Base-by-base conservation (phyloP, 2,797 vertebrate genomes). In the Hydrophis major region DNA sequence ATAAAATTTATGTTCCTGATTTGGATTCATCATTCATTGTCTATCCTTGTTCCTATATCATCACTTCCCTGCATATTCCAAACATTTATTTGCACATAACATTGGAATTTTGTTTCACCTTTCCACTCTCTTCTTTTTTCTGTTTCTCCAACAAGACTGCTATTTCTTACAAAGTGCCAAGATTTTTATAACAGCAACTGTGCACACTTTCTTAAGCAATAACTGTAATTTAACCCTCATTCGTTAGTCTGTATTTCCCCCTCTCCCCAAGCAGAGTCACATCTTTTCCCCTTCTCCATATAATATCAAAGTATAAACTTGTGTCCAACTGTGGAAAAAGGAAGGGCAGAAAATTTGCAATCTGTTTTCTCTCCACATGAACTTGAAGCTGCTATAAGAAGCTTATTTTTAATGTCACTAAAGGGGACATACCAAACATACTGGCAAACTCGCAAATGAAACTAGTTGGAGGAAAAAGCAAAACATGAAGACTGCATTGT, bases 401-500 rank as follows among this genome's bases (percentile, higher is more conserved):
- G 47, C 18, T 16, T 69, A 12, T 50, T 11, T 32, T 93, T 87
- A 57, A 61, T 69, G n/a, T 13, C 18, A 50, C 55, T 78, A 87
- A 90, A 92, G 10, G 59, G 86, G 27, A 89, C 28, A n/a, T 22
- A 20, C 28, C 25, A 63, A 18, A 32, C 47, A 92, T 47, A 60
- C 27, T n/a, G 47, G n/a, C 50, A 66, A 63, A 59, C 25, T 60
- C 25, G 5, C 8, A 89, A 14, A 83, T 56, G 78, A 32, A 57
- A 28, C 3, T 55, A 92, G 42, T 59, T 93, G 92, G 20, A 83
- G 37, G 20, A 83, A 47, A 83, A 83, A 42, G 37, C 74, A 83
- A 83, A 37, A 92, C 25, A 1, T 89, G 25, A 90, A 92, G 89
- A 93, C 86, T 95, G 56, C 92, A 94, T 92, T 37, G 53, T 91